Percentiles rank a stretch among this genome's conserved stretches.
Evolutionary conservation across 1,140 invertebrate genomes (phyloP).

Genomic region (Pseudomyrmex pallidus): DNA sequence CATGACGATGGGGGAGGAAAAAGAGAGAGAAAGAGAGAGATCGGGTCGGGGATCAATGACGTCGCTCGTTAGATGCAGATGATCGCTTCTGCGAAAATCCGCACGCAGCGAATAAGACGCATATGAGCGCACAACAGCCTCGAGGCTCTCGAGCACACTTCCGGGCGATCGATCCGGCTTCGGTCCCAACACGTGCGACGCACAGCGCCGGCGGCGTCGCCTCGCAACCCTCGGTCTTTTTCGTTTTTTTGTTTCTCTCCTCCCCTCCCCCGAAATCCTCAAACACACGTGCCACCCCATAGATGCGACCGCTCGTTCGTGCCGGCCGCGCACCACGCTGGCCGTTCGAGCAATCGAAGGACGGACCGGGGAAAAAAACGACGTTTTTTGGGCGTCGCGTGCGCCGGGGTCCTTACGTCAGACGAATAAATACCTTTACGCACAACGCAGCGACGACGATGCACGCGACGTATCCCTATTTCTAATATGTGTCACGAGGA

Average conservation of each 20-base stretch:
- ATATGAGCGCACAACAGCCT: conserved; percentile 35
- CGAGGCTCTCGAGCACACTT: conserved; percentile 49
- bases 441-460: conserved; percentile 3
- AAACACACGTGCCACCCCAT: neutral
- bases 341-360: too few relatives aligned
- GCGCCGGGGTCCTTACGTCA: neutral
- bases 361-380: neutral
- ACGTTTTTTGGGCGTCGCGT: conserved; percentile 27
- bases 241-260: neutral
- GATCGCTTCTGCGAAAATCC: neutral
- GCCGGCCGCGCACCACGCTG: neutral
- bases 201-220: conserved; percentile 49
- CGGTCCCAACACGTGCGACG: conserved; percentile 59
- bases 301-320: too few relatives aligned
- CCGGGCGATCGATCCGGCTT: conserved; percentile 63
- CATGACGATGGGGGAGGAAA: neutral
- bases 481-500: conserved; percentile 52
- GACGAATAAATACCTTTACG: conserved; percentile 4
- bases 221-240: conserved; percentile 10
- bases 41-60: neutral
- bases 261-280: too few relatives aligned
- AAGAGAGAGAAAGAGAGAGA: too few relatives aligned
- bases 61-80: neutral
- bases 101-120: conserved; percentile 43
- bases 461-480: conserved; percentile 20